A percentile compares a stretch with the other conserved stretches of the same genome.
Conservation (phyloP, 2,797 vertebrate genomes). For the Sphaeramia orbicularis region DNA sequence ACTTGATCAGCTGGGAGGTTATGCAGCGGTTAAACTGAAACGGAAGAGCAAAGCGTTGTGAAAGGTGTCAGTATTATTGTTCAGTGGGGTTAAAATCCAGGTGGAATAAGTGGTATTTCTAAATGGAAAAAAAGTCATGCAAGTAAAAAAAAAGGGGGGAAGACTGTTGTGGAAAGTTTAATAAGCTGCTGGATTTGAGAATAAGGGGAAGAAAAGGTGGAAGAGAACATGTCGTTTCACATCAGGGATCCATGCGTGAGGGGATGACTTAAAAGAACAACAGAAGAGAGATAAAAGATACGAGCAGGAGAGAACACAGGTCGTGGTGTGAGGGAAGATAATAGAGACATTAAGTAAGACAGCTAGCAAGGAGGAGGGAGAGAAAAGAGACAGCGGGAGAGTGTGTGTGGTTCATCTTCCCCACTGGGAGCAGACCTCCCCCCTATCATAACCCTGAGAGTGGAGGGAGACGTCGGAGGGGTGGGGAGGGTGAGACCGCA, state of each 20-base stretch:
- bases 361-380: conserved; percentile 41
- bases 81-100: too few relatives aligned
- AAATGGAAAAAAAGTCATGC: background rate
- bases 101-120: too few relatives aligned
- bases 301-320: conserved; percentile 38
- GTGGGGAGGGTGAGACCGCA: conserved; percentile 78
- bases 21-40: conserved; percentile 99
- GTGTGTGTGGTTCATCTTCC: conserved; percentile 71
- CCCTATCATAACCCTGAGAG: conserved; percentile 78
- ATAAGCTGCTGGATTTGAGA: conserved; percentile 83
- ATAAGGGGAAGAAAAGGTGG: conserved; percentile 52
- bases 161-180: conserved; percentile 4
- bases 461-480: conserved; percentile 57
- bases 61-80: background rate
- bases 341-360: conserved; percentile 80
- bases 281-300: conserved; percentile 14
- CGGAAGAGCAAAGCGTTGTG: conserved; percentile 41
- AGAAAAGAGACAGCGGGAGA: background rate
- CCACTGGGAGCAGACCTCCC: conserved; percentile 76
- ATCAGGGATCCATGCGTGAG: conserved; percentile 43
- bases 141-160: background rate
- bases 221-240: conserved; percentile 45
- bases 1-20: conserved; percentile 99
- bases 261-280: conserved; percentile 37
- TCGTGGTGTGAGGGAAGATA: conserved; percentile 57